phyloP scores from a whole-genome alignment of 2,113 vertebrate genomes.

The Syngnathus floridae region DNA sequence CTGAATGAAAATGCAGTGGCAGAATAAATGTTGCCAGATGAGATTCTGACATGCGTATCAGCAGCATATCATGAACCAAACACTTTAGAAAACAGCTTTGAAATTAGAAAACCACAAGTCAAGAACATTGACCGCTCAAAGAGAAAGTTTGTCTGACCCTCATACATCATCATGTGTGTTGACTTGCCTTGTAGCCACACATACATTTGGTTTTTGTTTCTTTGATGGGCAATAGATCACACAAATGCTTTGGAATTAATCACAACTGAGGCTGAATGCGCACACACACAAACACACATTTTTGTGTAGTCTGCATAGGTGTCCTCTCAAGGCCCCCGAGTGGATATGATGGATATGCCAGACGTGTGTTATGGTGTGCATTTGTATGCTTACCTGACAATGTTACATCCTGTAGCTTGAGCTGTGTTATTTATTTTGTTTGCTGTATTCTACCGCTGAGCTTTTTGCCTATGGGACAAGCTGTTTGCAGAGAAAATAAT shows the following conservation, averaged over 20 bases:
- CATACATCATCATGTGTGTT: constrained; percentile 50
- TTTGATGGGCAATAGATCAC: constrained; percentile 49
- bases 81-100: constrained; percentile 3
- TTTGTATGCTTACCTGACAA: constrained; percentile 49
- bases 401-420: constrained; percentile 48
- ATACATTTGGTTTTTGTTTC: constrained; percentile 63
- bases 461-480: constrained; percentile 16
- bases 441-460: constrained; percentile 54
- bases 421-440: constrained; percentile 57
- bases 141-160: constrained; percentile 45
- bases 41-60: background rate
- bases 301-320: constrained; percentile 18
- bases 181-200: constrained; percentile 51
- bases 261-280: constrained; percentile 21
- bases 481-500: constrained; percentile 65
- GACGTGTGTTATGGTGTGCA: constrained; percentile 39
- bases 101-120: constrained; percentile 43
- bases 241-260: constrained; percentile 34
- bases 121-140: constrained; percentile 23
- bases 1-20: constrained; percentile 32
- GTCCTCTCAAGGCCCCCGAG: constrained; percentile 35
- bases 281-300: background rate
- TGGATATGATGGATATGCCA: constrained; percentile 60
- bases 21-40: constrained; percentile 33
- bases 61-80: constrained; percentile 1